Evolutionary conservation across 2,888 invertebrate genomes (phyloP).

Genomic region (Platynereis dumerilii): DNA sequence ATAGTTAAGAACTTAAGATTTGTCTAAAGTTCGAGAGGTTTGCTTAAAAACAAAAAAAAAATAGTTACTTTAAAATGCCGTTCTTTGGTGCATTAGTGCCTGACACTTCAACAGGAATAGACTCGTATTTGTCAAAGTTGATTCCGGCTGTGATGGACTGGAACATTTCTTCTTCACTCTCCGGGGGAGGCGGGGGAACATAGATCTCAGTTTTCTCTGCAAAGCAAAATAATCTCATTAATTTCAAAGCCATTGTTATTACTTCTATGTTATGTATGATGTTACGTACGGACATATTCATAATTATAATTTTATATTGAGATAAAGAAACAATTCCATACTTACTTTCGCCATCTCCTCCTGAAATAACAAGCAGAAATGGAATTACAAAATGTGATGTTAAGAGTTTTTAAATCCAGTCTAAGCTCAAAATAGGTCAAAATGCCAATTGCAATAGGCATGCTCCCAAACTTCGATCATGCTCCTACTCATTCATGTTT

Average conservation of each 20-base stretch:
- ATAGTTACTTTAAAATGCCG: conserved; percentile 31
- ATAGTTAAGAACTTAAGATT: no score
- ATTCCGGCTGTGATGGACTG: conserved; percentile 57
- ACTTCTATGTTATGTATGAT: no score
- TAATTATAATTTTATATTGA: no score
- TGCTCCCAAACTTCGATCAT: no score
- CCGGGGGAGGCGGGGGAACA: conserved; percentile 56
- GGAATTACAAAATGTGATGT: no score
- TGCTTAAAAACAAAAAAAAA: background rate
- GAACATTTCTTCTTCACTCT: conserved; percentile 56
- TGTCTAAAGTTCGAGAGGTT: no score
- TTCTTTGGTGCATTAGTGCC: conserved; percentile 47
- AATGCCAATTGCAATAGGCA: no score
- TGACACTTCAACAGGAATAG: conserved; percentile 60
- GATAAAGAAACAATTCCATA: background rate
- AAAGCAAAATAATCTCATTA: conserved; percentile 25
- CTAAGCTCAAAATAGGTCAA: no score
- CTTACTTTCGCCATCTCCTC: background rate
- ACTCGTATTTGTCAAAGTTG: conserved; percentile 63
- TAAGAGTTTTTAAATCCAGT: no score
- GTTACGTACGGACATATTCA: no score
- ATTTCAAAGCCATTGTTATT: conserved; percentile 21
- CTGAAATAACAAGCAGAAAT: no score
- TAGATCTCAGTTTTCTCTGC: conserved; percentile 39
- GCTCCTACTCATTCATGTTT: no score